Evolutionary conservation across 2,797 vertebrate genomes (phyloP).

Genomic region (Ciconia nigra): DNA sequence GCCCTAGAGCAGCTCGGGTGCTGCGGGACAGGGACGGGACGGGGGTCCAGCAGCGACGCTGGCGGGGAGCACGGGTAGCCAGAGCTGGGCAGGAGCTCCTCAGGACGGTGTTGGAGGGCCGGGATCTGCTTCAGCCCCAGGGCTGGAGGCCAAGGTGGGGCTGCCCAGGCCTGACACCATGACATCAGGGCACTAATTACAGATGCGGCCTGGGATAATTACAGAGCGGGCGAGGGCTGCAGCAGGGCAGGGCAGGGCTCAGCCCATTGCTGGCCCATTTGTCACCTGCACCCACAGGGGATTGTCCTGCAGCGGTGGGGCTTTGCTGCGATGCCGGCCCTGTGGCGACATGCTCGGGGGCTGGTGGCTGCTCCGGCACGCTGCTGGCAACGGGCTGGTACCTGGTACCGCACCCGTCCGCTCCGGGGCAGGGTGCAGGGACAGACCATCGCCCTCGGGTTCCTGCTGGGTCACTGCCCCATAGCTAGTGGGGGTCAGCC

Average conservation of each 20-base stretch:
- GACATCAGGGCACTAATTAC: constrained; percentile 56
- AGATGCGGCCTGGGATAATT: constrained; percentile 31
- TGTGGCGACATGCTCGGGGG: neutral
- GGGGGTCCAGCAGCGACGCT: neutral
- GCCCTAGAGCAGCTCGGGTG: neutral
- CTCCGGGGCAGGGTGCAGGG: neutral
- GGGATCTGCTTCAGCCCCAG: neutral
- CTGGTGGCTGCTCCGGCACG: neutral
- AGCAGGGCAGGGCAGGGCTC: neutral
- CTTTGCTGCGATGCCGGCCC: neutral
- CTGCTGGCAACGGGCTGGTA: rapidly evolving
- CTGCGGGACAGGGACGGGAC: neutral
- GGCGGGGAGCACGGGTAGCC: rapidly evolving
- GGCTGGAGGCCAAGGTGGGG: neutral
- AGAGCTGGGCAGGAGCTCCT: neutral
- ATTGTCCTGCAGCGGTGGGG: neutral
- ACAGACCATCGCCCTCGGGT: rapidly evolving
- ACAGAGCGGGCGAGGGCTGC: neutral
- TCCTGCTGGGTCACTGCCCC: neutral
- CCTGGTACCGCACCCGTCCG: rapidly evolving
- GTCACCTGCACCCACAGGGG: neutral
- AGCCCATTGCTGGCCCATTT: neutral
- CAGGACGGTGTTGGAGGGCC: neutral
- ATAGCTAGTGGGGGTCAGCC: neutral
- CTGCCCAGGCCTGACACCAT: constrained; percentile 35